Conservation (phyloP, 2,888 invertebrate species). For the Diaprepes abbreviatus region DNA sequence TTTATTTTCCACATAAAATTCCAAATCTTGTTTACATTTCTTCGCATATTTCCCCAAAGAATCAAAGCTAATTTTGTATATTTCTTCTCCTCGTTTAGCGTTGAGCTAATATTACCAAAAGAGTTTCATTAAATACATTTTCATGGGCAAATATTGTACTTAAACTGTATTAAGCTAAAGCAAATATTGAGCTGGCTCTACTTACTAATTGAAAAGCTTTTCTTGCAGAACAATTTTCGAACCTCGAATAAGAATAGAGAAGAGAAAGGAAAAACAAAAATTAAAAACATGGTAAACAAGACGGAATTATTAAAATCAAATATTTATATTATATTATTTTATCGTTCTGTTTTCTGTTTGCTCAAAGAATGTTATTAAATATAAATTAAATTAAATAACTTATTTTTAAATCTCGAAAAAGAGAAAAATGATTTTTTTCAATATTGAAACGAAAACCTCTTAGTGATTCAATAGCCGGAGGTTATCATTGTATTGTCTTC, state of each 20-base stretch:
- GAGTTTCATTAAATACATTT: slow-evolving; percentile 64
- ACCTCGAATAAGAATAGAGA: slow-evolving; percentile 47
- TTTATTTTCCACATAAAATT: slow-evolving; percentile 31
- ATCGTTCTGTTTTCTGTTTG: slow-evolving; percentile 29
- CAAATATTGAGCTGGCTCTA: slow-evolving; percentile 59
- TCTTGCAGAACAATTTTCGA: slow-evolving; percentile 54
- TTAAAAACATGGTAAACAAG: slow-evolving; percentile 45
- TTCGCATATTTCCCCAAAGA: slow-evolving; percentile 49
- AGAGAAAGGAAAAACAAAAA: slow-evolving; percentile 37
- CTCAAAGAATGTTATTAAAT: slow-evolving; percentile 9
- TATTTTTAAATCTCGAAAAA: too few species aligned
- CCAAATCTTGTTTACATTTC: slow-evolving; percentile 39
- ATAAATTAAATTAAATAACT: not conserved
- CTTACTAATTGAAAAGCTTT: slow-evolving; percentile 60
- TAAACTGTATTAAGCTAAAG: slow-evolving; percentile 59
- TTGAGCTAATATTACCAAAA: slow-evolving; percentile 60
- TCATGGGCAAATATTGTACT: slow-evolving; percentile 62
- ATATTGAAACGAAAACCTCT: too few species aligned
- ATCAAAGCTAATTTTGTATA: slow-evolving; percentile 58
- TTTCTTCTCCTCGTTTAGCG: slow-evolving; percentile 54
- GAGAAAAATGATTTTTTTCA: too few species aligned
- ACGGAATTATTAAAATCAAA: slow-evolving; percentile 38
- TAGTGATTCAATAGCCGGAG: too few species aligned
- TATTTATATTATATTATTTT: slow-evolving; percentile 45
- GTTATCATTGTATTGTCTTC: too few species aligned